Evolutionary conservation across 1,140 invertebrate genomes (phyloP).

Genomic region (Zaprionus taronus): DNA sequence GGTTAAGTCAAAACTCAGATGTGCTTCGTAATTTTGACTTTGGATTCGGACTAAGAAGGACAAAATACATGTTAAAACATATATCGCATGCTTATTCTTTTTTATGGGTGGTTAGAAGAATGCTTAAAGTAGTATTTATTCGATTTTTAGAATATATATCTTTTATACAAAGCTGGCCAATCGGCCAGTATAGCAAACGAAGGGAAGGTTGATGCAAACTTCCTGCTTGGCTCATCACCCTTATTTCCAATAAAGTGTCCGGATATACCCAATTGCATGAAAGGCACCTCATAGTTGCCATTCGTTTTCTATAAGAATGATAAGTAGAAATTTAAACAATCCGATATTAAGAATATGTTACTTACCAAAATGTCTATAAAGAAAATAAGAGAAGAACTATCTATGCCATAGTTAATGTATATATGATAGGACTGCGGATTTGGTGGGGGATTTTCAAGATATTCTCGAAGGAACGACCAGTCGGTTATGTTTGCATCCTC

Average conservation of each 20-base stretch:
- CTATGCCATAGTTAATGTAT: constrained; percentile 31
- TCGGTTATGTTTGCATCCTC: constrained; percentile 85
- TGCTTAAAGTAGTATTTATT: background rate
- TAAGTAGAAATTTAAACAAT: background rate
- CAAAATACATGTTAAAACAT: too few relatives aligned
- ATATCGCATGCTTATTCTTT: too few relatives aligned
- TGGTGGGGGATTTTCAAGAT: constrained; percentile 69
- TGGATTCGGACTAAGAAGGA: too few relatives aligned
- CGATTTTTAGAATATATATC: constrained; percentile 1
- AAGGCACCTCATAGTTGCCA: constrained; percentile 42
- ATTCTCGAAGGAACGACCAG: constrained; percentile 87
- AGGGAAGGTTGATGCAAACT: constrained; percentile 5
- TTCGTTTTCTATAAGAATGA: constrained; percentile 81
- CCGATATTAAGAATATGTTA: fast-evolving
- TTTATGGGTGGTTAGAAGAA: too few relatives aligned
- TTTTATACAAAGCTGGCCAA: constrained; percentile 3
- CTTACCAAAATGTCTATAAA: constrained; percentile 41
- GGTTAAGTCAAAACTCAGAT: too few relatives aligned
- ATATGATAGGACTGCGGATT: constrained; percentile 36
- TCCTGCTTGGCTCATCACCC: background rate
- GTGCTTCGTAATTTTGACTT: too few relatives aligned
- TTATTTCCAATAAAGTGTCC: background rate
- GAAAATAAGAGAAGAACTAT: constrained; percentile 41
- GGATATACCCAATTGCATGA: constrained; percentile 30
- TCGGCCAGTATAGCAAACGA: constrained; percentile 1